Evolutionary conservation across 2,113 vertebrate species (phyloP).

Genomic region (Catagonus wagneri): DNA sequence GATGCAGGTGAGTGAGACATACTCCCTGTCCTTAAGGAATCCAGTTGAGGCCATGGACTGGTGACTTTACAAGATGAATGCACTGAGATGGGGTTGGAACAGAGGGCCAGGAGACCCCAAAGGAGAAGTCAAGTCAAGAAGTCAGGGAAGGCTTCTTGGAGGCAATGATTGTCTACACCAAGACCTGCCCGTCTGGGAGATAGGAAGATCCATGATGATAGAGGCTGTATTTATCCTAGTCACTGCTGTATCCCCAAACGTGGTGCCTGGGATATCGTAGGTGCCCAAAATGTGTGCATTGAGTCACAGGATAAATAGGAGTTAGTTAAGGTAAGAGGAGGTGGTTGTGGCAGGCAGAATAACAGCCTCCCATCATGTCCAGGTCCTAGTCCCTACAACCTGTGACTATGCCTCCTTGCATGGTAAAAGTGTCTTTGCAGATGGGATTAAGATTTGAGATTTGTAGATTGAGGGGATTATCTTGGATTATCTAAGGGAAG

Average conservation of each 20-base stretch:
- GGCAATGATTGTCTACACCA: background rate
- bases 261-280: background rate
- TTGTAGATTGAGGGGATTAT: background rate
- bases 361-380: background rate
- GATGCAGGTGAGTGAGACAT: background rate
- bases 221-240: background rate
- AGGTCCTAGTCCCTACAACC: background rate
- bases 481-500: background rate
- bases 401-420: background rate
- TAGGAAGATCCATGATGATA: background rate
- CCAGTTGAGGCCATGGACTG: background rate
- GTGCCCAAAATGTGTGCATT: background rate
- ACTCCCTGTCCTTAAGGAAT: background rate
- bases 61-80: background rate
- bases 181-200: background rate
- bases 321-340: background rate
- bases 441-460: background rate
- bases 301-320: background rate
- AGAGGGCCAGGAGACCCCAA: background rate
- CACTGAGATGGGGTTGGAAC: background rate
- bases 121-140: background rate
- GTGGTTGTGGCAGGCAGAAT: background rate
- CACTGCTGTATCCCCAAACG: background rate
- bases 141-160: slow-evolving; percentile 38
- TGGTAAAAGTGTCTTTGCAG: background rate